A percentile compares a stretch with the other conserved stretches of the same genome.
phyloP scores from a whole-genome alignment of 2,797 vertebrate genomes.

The Gorsachius magnificus region DNA sequence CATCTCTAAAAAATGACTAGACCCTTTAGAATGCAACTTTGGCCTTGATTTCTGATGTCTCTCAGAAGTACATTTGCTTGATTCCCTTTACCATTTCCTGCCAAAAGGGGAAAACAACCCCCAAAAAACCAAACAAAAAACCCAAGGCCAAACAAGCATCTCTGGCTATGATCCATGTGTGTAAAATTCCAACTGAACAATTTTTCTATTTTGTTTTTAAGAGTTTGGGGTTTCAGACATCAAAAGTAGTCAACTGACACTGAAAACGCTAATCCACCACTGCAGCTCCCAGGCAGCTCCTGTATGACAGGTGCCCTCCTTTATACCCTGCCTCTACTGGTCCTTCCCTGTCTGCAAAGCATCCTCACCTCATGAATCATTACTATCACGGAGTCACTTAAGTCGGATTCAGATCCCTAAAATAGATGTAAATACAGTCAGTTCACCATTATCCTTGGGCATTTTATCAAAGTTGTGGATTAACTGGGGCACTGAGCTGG shows the following conservation, averaged over 20 bases:
- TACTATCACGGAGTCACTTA: conserved; percentile 15
- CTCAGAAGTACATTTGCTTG: not conserved
- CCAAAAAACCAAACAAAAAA: not conserved
- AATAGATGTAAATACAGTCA: conserved; percentile 40
- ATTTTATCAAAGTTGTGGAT: conserved; percentile 49
- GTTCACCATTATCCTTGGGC: not conserved
- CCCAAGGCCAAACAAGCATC: not conserved
- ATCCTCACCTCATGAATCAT: not conserved
- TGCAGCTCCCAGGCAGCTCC: not conserved
- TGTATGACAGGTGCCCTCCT: not conserved
- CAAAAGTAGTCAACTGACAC: not conserved
- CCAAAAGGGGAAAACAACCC: not conserved
- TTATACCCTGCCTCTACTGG: not conserved
- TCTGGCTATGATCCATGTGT: not conserved
- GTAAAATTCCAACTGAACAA: not conserved
- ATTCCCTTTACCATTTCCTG: not conserved
- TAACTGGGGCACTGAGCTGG: conserved; percentile 19
- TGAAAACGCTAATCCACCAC: not conserved
- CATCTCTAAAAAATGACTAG: not conserved
- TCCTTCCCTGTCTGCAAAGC: not conserved
- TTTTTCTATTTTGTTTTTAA: not conserved
- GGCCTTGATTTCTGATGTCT: not conserved
- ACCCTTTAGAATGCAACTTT: not conserved
- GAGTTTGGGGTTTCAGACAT: not conserved
- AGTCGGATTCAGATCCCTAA: conserved; percentile 46